phyloP scores from a whole-genome alignment of 1,140 invertebrate genomes.

The Planococcus citri region DNA sequence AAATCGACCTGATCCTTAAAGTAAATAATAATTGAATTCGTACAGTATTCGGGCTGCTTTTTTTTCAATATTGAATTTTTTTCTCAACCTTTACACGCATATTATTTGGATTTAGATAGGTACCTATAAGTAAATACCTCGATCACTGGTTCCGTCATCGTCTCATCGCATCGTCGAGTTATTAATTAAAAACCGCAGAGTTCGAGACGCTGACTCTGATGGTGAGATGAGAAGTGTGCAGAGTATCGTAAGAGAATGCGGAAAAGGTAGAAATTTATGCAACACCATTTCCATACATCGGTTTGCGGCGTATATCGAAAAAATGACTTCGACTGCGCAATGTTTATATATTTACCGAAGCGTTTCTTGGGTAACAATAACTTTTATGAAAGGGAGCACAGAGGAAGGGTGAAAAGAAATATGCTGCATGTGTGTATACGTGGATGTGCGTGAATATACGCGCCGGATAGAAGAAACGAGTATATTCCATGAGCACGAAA shows the following conservation, averaged over 20 bases:
- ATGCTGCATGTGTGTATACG: not conserved
- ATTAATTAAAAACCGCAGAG: too few relatives aligned
- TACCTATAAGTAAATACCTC: too few relatives aligned
- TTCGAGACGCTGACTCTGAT: too few relatives aligned
- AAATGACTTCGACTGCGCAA: not conserved
- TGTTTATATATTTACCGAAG: slow-evolving; percentile 13
- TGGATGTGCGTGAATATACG: not conserved
- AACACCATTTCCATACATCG: too few relatives aligned
- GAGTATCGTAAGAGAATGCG: too few relatives aligned
- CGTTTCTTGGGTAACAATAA: slow-evolving; percentile 18
- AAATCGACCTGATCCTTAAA: not conserved
- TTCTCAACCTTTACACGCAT: not conserved
- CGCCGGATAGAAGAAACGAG: slow-evolving; percentile 14
- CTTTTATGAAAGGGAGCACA: slow-evolving; percentile 10
- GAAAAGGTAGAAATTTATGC: too few relatives aligned
- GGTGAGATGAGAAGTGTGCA: too few relatives aligned
- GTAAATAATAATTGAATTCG: slow-evolving; percentile 1
- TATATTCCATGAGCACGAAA: slow-evolving; percentile 18
- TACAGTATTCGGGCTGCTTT: too few relatives aligned
- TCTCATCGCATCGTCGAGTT: too few relatives aligned
- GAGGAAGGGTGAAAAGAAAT: not conserved
- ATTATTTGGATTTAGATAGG: too few relatives aligned
- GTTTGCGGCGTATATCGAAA: not conserved
- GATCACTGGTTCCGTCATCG: too few relatives aligned
- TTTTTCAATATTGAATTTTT: not conserved